These are phyloP conservation scores for Aegithalos caudatus DNA, from an alignment of 2,113 vertebrate species.

Conservation along the genomic window DNA sequence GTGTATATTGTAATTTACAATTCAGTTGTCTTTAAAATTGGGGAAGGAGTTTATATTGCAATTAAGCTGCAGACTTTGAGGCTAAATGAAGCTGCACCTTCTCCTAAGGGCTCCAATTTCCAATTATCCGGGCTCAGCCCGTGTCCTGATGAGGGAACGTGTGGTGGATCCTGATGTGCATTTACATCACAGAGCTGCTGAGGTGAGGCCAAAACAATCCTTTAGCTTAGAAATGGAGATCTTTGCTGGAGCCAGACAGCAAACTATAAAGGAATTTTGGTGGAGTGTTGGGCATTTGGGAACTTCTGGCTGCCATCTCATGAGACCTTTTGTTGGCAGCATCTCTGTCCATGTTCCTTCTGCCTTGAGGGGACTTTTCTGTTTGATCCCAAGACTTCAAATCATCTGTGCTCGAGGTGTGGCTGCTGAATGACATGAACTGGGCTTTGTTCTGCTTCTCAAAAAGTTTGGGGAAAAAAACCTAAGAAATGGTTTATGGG, in stretches of 20 bases:
- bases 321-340: background rate
- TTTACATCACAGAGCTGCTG: background rate
- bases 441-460: background rate
- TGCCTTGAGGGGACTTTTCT: background rate
- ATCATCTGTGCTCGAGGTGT: background rate
- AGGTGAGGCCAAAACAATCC: background rate
- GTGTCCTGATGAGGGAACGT: background rate
- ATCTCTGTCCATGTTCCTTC: fast-evolving
- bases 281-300: background rate
- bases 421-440: background rate
- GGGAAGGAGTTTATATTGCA: constrained; percentile 37
- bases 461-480: background rate
- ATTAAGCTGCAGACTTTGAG: constrained; percentile 33
- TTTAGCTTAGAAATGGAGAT: constrained; percentile 1
- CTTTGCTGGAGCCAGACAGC: constrained; percentile 17
- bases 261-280: background rate
- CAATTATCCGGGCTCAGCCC: background rate
- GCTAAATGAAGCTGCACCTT: constrained; percentile 8
- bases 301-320: background rate
- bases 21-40: constrained; percentile 1
- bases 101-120: background rate
- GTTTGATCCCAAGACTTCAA: background rate
- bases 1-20: background rate
- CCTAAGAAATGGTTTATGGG: background rate
- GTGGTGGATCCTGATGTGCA: background rate